Conservation (phyloP, 2,113 vertebrate genomes). For the Bungarus multicinctus region DNA sequence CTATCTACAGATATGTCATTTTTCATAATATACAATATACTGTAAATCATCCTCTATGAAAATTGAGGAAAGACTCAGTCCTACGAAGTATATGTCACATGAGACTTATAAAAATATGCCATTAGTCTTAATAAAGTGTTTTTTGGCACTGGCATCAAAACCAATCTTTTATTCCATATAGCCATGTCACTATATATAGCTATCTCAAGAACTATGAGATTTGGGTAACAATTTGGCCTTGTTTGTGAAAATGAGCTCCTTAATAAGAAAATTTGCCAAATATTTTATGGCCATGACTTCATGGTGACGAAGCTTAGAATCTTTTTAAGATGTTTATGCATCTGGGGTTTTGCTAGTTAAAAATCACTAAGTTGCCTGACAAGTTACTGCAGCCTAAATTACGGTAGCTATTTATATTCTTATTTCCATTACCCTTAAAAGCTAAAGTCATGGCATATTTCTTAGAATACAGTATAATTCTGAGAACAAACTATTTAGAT, state of each 20-base stretch:
- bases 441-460: not conserved
- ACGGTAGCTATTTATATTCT: not conserved
- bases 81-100: conserved; percentile 29
- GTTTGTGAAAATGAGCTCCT: not conserved
- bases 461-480: not conserved
- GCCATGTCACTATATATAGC: not conserved
- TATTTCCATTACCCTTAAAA: not conserved
- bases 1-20: conserved; percentile 32
- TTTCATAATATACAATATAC: conserved; percentile 40
- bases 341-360: not conserved
- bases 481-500: not conserved
- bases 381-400: not conserved
- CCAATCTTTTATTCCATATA: conserved; percentile 31
- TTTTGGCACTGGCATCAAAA: conserved; percentile 32
- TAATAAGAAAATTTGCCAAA: not conserved
- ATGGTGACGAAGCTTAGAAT: not conserved
- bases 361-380: not conserved
- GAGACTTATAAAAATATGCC: conserved; percentile 39
- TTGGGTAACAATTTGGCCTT: not conserved
- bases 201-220: not conserved
- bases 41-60: conserved; percentile 43
- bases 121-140: conserved; percentile 35
- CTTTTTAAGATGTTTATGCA: not conserved
- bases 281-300: conserved; percentile 5
- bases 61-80: conserved; percentile 28